Evolutionary conservation across 2,113 vertebrate genomes (phyloP), one percentile per base, ranked within the genome.

Genomic region (Corvus cornix): DNA sequence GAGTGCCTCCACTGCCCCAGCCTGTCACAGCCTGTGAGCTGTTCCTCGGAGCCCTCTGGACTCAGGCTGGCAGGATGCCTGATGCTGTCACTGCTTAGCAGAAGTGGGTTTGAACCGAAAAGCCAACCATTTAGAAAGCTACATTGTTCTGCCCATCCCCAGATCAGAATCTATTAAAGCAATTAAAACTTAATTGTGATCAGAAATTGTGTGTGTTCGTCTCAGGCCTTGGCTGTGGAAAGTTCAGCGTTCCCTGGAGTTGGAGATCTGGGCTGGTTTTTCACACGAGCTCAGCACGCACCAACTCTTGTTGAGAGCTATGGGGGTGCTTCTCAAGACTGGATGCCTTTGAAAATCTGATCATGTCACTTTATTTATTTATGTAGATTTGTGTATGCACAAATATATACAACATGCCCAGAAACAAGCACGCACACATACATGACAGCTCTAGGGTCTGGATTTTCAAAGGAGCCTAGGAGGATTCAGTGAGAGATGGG

Each of bases 281-380:
- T 67, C 85, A 74, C 79, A 87, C 8, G 18, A 79, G 87, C 93
- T 87, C 91, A 89, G 87, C 74, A 17, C 3, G 23, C 67, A 55
- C 46, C 46, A 69, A 0, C 35, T 37, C 91, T 90, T 69, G 82
- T 87, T 84, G 90, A 75, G 89, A 92, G 6, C 95, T 75, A 49
- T 4, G 0, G 53, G 83, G 30, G 6, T 70, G 64, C 90, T 94
- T 26, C 83, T 80, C 0, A 0, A 69, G 78, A 60, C 13, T 72
- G 87, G 81, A 67, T 70, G 90, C 85, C 70, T 94, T 94, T 96
- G 92, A 89, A 90, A 96, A 72, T 72, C 82, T 83, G 75, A 90
- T 94, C 63, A 6, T 95, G 95, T 91, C 82, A 83, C 83, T 96
- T 96, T 67, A 92, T 94, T 95, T 97, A 88, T 96, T 97, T 94